These are phyloP conservation scores for Gisinianus flammeolus DNA, from an alignment of 2,888 invertebrate genomes.

Conservation along the genomic window DNA sequence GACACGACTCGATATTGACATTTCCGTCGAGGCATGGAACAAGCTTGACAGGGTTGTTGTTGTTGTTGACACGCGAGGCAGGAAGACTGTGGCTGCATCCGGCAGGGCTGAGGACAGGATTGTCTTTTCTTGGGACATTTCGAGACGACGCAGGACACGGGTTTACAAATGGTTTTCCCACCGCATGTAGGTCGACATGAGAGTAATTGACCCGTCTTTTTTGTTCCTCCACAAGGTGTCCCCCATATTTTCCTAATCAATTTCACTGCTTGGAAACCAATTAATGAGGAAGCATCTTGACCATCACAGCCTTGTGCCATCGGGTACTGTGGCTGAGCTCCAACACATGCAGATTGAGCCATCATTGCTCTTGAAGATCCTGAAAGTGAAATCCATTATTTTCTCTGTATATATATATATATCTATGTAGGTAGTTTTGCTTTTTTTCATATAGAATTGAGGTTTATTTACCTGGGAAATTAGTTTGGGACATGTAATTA, in stretches of 20 bases:
- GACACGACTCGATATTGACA: neutral
- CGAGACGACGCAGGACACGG: neutral
- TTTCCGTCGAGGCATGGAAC: neutral
- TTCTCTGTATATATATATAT: neutral
- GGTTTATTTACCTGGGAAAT: neutral
- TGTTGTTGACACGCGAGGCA: neutral
- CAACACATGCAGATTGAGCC: neutral
- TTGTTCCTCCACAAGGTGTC: neutral
- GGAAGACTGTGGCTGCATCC: neutral
- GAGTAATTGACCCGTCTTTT: neutral
- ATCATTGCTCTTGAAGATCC: neutral
- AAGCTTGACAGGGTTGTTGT: neutral
- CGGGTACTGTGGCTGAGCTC: neutral
- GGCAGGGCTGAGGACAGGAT: neutral
- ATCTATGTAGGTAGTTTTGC: neutral
- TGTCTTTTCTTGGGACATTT: neutral
- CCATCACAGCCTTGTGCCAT: neutral
- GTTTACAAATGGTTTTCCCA: constrained; percentile 2
- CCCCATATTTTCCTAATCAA: constrained; percentile 4
- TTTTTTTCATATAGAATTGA: neutral
- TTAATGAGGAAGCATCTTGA: neutral
- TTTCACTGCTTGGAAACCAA: constrained; percentile 1
- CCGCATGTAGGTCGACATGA: neutral
- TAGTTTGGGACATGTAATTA: neutral
- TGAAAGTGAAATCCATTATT: neutral